These are phyloP conservation scores for Australoheros facetus DNA, from an alignment of 2,797 vertebrate genomes.

Conservation along the genomic window DNA sequence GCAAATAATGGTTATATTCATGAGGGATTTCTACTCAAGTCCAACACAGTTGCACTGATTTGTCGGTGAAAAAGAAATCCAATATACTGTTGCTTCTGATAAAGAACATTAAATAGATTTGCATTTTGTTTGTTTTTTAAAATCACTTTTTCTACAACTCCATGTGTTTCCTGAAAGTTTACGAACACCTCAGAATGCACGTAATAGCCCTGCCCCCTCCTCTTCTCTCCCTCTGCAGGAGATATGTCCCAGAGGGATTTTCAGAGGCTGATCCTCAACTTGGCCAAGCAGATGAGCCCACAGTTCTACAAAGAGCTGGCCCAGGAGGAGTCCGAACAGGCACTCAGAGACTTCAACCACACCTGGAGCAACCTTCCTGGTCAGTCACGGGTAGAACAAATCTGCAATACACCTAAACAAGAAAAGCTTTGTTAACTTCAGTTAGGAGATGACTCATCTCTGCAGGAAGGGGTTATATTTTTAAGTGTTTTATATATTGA, in stretches of 20 bases:
- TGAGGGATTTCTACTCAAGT: not conserved
- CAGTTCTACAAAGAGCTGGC: slow-evolving; percentile 94
- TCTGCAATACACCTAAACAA: not conserved
- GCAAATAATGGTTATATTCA: not conserved
- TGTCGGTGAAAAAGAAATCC: not conserved
- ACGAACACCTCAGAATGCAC: not conserved
- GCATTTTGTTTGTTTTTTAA: not conserved
- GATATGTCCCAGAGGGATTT: slow-evolving; percentile 95
- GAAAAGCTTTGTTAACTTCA: not conserved
- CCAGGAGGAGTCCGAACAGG: slow-evolving; percentile 96
- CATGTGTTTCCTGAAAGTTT: not conserved
- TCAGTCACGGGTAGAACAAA: slow-evolving; percentile 14
- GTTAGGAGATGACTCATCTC: no score
- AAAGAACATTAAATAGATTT: not conserved
- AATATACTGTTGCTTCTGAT: no score
- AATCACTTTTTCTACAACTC: not conserved
- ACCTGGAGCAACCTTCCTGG: slow-evolving; percentile 89
- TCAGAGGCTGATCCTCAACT: slow-evolving; percentile 88
- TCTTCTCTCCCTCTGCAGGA: slow-evolving; percentile 72
- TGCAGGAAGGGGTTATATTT: not conserved
- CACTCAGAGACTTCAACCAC: slow-evolving; percentile 89
- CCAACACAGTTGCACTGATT: not conserved
- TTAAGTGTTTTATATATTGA: not conserved
- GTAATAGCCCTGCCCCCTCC: not conserved
- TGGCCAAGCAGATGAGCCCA: slow-evolving; percentile 93